phyloP scores from a whole-genome alignment of 2,888 invertebrate genomes.

The Noctua janthina region DNA sequence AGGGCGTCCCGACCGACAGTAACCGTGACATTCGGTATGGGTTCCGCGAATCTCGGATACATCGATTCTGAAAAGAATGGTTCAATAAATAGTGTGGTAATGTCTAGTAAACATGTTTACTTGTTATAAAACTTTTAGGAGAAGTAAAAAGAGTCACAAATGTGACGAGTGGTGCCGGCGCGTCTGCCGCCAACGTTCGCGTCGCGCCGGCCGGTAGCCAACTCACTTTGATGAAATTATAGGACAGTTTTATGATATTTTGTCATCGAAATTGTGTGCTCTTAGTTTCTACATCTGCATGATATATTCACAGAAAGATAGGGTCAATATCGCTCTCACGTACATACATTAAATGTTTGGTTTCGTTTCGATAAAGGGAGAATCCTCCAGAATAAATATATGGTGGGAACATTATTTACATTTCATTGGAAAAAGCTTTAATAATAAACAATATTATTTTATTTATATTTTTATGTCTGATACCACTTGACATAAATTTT shows the following conservation, averaged over 20 bases:
- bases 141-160: conserved; percentile 76
- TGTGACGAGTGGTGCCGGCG: conserved; percentile 75
- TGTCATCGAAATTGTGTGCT: conserved; percentile 29
- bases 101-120: conserved; percentile 83
- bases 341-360: neutral
- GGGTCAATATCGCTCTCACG: neutral
- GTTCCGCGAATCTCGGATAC: conserved; percentile 96
- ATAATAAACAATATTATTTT: neutral
- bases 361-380: neutral
- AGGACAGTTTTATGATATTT: conserved; percentile 60
- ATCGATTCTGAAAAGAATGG: conserved; percentile 90
- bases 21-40: conserved; percentile 97
- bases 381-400: neutral
- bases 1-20: conserved; percentile 96
- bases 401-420: neutral
- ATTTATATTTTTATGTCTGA: neutral
- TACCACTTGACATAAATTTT: neutral
- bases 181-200: conserved; percentile 68
- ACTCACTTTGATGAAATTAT: conserved; percentile 58
- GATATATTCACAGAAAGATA: conserved; percentile 17
- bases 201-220: conserved; percentile 62
- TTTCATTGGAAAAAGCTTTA: neutral
- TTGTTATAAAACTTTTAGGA: conserved; percentile 78
- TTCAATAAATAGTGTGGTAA: conserved; percentile 62
- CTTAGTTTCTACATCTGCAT: conserved; percentile 15